Evolutionary conservation across 2,113 vertebrate species (phyloP).

Genomic region (Melanostigma gelatinosum): DNA sequence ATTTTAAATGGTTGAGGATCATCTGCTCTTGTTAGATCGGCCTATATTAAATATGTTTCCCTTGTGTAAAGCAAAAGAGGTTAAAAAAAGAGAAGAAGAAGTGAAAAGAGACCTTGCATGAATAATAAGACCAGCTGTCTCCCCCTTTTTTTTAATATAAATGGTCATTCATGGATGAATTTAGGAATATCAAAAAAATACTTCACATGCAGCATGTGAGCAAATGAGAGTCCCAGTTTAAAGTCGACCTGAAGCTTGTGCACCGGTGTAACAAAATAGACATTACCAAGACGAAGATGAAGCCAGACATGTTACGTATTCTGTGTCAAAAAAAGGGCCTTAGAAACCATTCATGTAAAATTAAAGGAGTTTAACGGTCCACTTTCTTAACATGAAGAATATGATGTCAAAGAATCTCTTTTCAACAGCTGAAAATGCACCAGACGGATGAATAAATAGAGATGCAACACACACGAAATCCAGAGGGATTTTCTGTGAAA

Average conservation of each 20-base stretch:
- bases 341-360: neutral
- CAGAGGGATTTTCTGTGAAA: constrained; percentile 53
- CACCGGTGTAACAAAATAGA: neutral
- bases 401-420: constrained; percentile 17
- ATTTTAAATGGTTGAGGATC: neutral
- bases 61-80: neutral
- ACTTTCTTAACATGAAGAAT: constrained; percentile 12
- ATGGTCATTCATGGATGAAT: neutral
- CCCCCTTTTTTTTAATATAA: neutral
- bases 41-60: neutral
- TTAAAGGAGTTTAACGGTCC: neutral
- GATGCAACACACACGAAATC: constrained; percentile 43
- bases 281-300: neutral
- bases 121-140: constrained; percentile 11
- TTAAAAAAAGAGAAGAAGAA: neutral
- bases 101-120: neutral
- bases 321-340: constrained; percentile 6
- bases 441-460: constrained; percentile 35
- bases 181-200: neutral
- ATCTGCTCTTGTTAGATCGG: neutral
- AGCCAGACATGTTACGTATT: neutral
- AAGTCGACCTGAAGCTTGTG: neutral
- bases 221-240: neutral
- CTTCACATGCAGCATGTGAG: neutral
- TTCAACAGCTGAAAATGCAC: constrained; percentile 39